Evolutionary conservation across 2,113 vertebrate species (phyloP).

Genomic region (Calyptommatus sinebrachiatus): DNA sequence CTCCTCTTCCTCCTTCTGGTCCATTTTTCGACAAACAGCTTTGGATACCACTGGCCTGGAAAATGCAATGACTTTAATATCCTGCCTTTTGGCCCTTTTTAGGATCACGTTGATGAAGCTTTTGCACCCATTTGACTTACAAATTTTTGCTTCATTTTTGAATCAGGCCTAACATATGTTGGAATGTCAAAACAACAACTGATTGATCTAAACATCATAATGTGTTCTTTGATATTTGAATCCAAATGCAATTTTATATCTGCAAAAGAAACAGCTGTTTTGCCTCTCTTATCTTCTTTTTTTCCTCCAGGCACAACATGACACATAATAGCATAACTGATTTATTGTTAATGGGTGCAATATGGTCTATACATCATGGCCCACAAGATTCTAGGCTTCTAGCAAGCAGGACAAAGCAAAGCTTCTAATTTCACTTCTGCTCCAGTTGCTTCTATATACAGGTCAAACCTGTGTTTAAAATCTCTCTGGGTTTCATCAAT

Average conservation of each 20-base stretch:
- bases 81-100: too few species aligned
- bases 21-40: too few species aligned
- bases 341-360: slow-evolving; percentile 22
- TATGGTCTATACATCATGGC: neutral
- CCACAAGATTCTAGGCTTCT: neutral
- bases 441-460: slow-evolving; percentile 30
- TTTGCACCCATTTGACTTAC: neutral
- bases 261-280: slow-evolving; percentile 31
- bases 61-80: too few species aligned
- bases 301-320: neutral
- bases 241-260: slow-evolving; percentile 46
- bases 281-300: slow-evolving; percentile 13
- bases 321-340: slow-evolving; percentile 29
- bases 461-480: slow-evolving; percentile 38
- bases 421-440: slow-evolving; percentile 28
- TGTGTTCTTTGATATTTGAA: slow-evolving; percentile 39
- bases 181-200: neutral
- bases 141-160: neutral
- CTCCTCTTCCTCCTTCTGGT: too few species aligned
- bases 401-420: slow-evolving; percentile 14
- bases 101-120: too few species aligned
- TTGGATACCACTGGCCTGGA: too few species aligned
- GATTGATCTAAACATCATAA: slow-evolving; percentile 40
- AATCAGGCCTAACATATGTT: slow-evolving; percentile 34
- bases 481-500: slow-evolving; percentile 34